phyloP scores from a whole-genome alignment of 92 coral and sea anemone species.

The Heteractis magnifica region DNA sequence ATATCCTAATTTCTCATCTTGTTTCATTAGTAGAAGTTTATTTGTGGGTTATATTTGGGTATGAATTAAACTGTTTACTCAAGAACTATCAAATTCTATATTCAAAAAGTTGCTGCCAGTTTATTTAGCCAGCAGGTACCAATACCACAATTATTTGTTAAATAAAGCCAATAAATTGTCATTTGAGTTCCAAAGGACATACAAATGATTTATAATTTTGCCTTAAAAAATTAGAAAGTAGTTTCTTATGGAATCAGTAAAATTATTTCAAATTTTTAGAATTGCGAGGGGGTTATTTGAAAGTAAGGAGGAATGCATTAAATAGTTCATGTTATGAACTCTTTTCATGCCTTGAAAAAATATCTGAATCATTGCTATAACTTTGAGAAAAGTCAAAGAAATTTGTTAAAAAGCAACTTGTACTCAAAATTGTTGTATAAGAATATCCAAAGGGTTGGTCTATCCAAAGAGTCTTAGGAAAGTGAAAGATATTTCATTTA shows the following conservation, averaged over 20 bases:
- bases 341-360: too few relatives aligned
- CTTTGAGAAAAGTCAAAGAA: too few relatives aligned
- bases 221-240: background rate
- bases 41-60: background rate
- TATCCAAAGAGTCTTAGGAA: too few relatives aligned
- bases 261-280: background rate
- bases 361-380: too few relatives aligned
- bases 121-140: background rate
- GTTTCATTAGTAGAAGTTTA: too few relatives aligned
- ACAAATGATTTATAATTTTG: background rate
- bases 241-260: background rate
- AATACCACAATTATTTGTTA: background rate
- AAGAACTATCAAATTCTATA: background rate
- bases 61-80: background rate
- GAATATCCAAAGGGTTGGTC: too few relatives aligned
- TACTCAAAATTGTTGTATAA: too few relatives aligned
- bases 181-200: background rate
- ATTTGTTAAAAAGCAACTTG: too few relatives aligned
- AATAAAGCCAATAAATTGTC: background rate
- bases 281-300: background rate
- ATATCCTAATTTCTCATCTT: background rate
- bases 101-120: background rate
- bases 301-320: too few relatives aligned
- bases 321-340: too few relatives aligned
- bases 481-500: too few relatives aligned